These are phyloP conservation scores for Erythrolamprus reginae DNA, from an alignment of 2,113 vertebrate species.

Conservation along the genomic window DNA sequence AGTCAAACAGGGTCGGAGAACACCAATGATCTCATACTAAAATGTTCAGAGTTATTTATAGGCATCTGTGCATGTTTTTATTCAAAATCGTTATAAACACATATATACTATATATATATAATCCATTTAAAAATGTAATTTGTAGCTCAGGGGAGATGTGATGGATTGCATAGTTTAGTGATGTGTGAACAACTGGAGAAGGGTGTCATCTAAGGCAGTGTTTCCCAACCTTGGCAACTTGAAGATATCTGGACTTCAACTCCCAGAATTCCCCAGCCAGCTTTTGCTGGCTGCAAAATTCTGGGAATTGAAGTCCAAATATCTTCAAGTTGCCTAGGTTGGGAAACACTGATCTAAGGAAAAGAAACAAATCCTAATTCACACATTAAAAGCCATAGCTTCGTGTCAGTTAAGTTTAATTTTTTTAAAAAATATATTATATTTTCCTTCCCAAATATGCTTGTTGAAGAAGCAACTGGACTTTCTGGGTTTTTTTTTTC, in stretches of 20 bases:
- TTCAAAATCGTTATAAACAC: background rate
- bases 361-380: background rate
- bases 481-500: no score
- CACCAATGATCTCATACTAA: background rate
- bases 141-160: background rate
- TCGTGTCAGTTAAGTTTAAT: background rate
- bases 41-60: background rate
- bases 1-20: background rate
- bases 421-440: background rate
- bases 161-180: background rate
- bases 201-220: background rate
- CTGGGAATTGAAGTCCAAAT: no score
- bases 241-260: no score
- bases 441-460: background rate
- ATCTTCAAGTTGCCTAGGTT: no score
- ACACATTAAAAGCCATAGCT: background rate
- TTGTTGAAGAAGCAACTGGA: no score
- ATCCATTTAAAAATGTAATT: background rate
- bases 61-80: background rate
- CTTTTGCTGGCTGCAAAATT: no score
- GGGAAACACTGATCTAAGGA: no score
- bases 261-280: no score
- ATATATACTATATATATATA: background rate
- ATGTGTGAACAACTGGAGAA: background rate
- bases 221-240: no score